Evolutionary conservation across 2,888 invertebrate genomes (phyloP).

Genomic region (Liopterus haemorrhoidalis): DNA sequence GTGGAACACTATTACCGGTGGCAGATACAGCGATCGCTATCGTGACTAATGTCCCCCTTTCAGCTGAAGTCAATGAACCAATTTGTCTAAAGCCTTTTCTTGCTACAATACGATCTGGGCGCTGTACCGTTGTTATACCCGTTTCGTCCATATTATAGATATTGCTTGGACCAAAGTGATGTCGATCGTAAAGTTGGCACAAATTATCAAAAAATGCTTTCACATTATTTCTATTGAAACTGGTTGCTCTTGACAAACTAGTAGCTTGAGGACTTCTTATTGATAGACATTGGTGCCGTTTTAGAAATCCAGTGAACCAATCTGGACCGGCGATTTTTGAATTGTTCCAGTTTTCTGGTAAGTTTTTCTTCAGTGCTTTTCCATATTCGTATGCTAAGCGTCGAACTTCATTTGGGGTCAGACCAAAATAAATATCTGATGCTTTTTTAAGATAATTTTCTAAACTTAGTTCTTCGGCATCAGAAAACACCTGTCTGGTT

Average conservation of each 20-base stretch:
- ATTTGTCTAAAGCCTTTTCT: constrained; percentile 36
- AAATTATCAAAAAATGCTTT: constrained; percentile 33
- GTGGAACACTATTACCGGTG: constrained; percentile 34
- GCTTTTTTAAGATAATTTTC: no score
- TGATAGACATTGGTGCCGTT: constrained; percentile 31
- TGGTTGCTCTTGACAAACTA: constrained; percentile 33
- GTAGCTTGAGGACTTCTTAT: constrained; percentile 35
- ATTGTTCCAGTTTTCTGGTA: constrained; percentile 30
- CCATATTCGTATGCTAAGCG: no score
- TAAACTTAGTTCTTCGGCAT: no score
- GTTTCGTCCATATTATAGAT: constrained; percentile 22
- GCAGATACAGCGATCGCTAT: constrained; percentile 33
- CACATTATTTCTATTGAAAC: constrained; percentile 35
- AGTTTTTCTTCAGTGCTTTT: constrained; percentile 24
- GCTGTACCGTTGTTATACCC: constrained; percentile 34
- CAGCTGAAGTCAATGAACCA: constrained; percentile 35
- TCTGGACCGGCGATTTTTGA: constrained; percentile 35
- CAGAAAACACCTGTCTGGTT: no score
- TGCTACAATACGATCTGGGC: constrained; percentile 37
- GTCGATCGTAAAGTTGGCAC: constrained; percentile 26
- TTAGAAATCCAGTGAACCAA: constrained; percentile 36
- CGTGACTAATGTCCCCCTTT: constrained; percentile 35
- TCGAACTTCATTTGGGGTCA: no score
- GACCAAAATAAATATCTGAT: no score
- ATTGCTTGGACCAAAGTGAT: constrained; percentile 25